Evolutionary conservation across 2,113 vertebrate genomes (phyloP).

Genomic region (Passerina amoena): DNA sequence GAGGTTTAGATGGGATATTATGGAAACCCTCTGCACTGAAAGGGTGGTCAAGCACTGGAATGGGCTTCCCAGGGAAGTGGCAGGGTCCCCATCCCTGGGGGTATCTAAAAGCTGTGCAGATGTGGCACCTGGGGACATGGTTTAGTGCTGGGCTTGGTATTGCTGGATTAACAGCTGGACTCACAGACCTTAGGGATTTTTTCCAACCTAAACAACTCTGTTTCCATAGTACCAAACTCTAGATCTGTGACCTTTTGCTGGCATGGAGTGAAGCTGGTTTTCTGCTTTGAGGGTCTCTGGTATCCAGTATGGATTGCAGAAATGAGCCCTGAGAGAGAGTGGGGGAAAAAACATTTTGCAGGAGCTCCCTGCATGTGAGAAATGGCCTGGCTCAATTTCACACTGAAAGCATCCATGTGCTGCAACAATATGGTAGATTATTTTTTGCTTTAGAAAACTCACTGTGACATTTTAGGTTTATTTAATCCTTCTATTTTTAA

Average conservation of each 20-base stretch:
- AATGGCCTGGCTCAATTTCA: neutral
- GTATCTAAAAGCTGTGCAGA: neutral
- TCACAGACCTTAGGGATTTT: neutral
- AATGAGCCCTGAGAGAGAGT: neutral
- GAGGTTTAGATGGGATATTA: neutral
- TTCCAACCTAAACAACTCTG: neutral
- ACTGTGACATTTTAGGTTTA: conserved; percentile 20
- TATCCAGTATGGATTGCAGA: neutral
- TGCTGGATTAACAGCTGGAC: neutral
- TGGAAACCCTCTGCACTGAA: neutral
- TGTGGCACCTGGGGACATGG: neutral
- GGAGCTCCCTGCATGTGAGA: neutral
- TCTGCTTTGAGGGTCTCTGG: neutral
- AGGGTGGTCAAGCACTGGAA: neutral
- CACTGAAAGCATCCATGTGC: neutral
- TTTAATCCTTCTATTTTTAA: conserved; percentile 44
- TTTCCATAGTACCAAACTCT: neutral
- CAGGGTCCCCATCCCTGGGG: neutral
- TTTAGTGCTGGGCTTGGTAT: neutral
- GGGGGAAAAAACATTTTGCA: neutral
- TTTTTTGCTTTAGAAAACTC: conserved; percentile 32
- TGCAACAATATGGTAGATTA: neutral
- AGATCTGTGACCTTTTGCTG: neutral
- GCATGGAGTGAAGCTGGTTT: neutral
- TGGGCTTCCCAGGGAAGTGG: neutral